phyloP scores from a whole-genome alignment of 2,797 vertebrate species.

The Lacerta agilis region DNA sequence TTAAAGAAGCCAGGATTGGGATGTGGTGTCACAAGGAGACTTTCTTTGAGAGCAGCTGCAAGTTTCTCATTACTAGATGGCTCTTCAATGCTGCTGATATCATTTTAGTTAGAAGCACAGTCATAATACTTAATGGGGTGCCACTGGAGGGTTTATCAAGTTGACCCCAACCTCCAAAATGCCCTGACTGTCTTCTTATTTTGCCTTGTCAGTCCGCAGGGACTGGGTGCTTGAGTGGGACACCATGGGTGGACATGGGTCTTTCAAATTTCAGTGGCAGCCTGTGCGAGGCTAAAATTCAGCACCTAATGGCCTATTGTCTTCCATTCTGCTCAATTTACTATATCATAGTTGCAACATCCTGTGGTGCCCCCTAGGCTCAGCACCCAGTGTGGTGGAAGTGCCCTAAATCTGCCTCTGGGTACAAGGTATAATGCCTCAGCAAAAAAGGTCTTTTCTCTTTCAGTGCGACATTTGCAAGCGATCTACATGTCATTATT shows the following conservation, averaged over 20 bases:
- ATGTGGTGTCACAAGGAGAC: slow-evolving; percentile 31
- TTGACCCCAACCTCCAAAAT: slow-evolving; percentile 54
- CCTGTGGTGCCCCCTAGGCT: too few species aligned
- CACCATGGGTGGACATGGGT: background rate
- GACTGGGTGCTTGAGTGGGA: slow-evolving; percentile 47
- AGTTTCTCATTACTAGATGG: slow-evolving; percentile 77
- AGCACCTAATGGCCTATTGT: too few species aligned
- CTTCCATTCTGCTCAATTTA: too few species aligned
- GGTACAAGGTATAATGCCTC: slow-evolving; percentile 6
- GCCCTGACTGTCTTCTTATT: slow-evolving; percentile 53
- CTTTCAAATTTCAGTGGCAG: too few species aligned
- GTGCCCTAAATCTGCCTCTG: too few species aligned
- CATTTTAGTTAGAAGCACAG: slow-evolving; percentile 63
- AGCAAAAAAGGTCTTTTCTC: slow-evolving; percentile 30
- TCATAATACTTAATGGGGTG: slow-evolving; percentile 67
- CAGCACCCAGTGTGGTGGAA: too few species aligned
- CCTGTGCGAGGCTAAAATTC: too few species aligned
- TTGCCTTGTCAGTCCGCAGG: slow-evolving; percentile 11
- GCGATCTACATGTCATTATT: slow-evolving; percentile 13
- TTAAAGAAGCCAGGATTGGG: slow-evolving; percentile 78
- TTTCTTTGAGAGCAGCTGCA: slow-evolving; percentile 75
- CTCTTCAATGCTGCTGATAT: slow-evolving; percentile 68
- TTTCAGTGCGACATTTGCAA: slow-evolving; percentile 14
- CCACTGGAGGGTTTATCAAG: slow-evolving; percentile 68
- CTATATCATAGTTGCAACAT: too few species aligned